Conservation (phyloP, 2,113 vertebrate genomes). For the Engraulis encrasicolus region DNA sequence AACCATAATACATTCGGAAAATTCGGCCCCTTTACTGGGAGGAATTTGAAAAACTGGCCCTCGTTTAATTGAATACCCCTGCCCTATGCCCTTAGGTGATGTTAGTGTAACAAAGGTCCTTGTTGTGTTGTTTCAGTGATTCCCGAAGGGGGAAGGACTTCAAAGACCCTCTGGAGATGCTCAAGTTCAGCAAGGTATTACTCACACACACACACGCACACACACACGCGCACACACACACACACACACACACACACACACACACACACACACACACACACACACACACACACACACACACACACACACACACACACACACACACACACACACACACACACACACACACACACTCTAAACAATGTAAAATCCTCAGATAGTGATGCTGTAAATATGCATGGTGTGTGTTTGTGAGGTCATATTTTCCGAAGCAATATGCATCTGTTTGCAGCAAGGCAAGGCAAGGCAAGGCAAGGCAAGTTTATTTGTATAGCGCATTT, state of each 20-base stretch:
- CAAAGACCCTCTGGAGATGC: slow-evolving; percentile 79
- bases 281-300: background rate
- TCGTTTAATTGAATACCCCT: too few species aligned
- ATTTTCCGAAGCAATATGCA: too few species aligned
- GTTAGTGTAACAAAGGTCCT: background rate
- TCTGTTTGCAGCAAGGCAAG: too few species aligned
- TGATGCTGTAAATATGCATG: too few species aligned
- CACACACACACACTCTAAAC: background rate
- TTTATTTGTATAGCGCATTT: too few species aligned
- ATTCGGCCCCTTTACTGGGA: too few species aligned
- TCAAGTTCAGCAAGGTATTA: slow-evolving; percentile 94
- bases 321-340: background rate
- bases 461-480: too few species aligned
- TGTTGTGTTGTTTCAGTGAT: slow-evolving; percentile 71
- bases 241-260: background rate
- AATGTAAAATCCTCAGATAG: background rate
- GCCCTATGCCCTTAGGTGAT: too few species aligned
- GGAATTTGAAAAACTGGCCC: too few species aligned
- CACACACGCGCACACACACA: background rate
- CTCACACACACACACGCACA: background rate
- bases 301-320: background rate
- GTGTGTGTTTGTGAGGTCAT: too few species aligned
- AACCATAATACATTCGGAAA: too few species aligned
- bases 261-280: background rate
- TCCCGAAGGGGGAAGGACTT: slow-evolving; percentile 76